These are phyloP conservation scores for Microtus oregoni DNA, from an alignment of 2,113 vertebrate species.

Conservation along the genomic window DNA sequence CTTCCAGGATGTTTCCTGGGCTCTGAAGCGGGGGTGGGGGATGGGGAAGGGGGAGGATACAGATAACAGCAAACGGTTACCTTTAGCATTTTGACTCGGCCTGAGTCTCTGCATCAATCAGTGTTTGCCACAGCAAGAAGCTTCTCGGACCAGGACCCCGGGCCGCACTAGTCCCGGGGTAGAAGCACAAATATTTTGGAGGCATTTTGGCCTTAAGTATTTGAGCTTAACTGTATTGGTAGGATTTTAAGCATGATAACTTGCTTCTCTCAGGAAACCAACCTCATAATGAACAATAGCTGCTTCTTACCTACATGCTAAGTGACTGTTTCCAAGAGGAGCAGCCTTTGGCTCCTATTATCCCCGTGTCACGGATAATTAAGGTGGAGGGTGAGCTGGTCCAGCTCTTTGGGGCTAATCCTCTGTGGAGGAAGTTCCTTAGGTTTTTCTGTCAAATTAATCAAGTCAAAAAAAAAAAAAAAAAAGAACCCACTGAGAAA, in stretches of 20 bases:
- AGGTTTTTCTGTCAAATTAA: slow-evolving; percentile 11
- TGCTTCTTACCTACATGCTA: neutral
- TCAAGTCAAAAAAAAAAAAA: neutral
- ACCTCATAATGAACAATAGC: neutral
- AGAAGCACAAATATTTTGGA: neutral
- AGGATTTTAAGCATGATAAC: neutral
- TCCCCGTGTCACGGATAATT: neutral
- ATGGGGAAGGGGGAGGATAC: no score
- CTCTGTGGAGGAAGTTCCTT: neutral
- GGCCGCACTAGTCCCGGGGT: fast-evolving
- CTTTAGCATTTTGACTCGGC: neutral
- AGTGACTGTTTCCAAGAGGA: neutral
- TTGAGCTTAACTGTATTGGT: neutral
- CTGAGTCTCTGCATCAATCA: neutral
- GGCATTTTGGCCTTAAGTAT: neutral
- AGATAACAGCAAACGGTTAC: no score
- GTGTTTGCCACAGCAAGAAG: neutral
- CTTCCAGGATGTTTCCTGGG: neutral
- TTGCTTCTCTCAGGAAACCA: neutral
- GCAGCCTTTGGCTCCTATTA: neutral
- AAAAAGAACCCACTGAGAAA: neutral
- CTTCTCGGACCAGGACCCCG: neutral
- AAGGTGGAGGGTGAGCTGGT: neutral
- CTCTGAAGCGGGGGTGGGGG: neutral
- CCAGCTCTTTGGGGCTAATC: slow-evolving; percentile 22